Conservation (phyloP, 64 coral and sea anemone species). For the Trachythela sp. region DNA sequence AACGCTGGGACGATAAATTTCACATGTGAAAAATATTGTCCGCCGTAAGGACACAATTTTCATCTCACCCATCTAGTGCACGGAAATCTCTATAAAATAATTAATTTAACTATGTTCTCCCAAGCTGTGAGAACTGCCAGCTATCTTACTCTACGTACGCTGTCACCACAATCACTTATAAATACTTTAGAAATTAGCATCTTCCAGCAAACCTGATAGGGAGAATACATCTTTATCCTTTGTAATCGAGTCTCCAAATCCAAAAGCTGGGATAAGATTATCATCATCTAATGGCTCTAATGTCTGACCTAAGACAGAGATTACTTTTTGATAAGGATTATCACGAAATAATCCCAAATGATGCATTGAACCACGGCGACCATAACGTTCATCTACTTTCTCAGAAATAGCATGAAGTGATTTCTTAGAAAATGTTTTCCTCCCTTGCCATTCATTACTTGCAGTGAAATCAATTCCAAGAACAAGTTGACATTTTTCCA, state of each 20-base stretch:
- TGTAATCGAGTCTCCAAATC: constrained; percentile 75
- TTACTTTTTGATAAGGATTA: constrained; percentile 89
- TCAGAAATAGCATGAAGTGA: constrained; percentile 78
- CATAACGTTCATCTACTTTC: constrained; percentile 23
- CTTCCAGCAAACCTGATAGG: not conserved
- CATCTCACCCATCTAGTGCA: too few relatives aligned
- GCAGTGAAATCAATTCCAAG: constrained; percentile 98
- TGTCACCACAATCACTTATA: too few relatives aligned
- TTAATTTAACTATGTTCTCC: too few relatives aligned
- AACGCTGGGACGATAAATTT: too few relatives aligned
- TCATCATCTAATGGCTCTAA: constrained; percentile 92
- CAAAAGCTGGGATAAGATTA: constrained; percentile 82
- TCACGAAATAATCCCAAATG: not conserved
- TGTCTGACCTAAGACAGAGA: constrained; percentile 70
- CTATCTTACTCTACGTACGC: too few relatives aligned
- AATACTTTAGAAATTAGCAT: too few relatives aligned
- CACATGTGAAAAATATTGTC: too few relatives aligned
- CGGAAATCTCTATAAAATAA: too few relatives aligned
- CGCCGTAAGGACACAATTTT: too few relatives aligned
- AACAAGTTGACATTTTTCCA: constrained; percentile 78
- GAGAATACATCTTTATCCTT: constrained; percentile 85
- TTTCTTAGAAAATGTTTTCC: constrained; percentile 67
- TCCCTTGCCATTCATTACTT: constrained; percentile 97
- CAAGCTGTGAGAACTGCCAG: too few relatives aligned
- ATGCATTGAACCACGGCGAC: not conserved